Base-by-base conservation (phyloP, 2,113 vertebrate genomes). In the Ovis canadensis region DNA sequence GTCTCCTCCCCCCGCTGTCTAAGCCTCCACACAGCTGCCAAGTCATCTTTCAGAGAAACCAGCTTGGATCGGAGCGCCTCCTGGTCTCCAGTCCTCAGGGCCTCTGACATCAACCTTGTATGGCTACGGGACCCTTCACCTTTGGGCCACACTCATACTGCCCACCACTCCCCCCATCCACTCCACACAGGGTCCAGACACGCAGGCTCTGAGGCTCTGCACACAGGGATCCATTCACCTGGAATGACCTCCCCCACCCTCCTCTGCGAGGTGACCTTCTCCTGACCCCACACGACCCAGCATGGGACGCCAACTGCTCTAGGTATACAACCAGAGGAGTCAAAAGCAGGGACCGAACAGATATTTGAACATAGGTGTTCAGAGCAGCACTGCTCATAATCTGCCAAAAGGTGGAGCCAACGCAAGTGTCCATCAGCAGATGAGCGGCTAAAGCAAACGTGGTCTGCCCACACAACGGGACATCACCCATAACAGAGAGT, bases 391-490 rank as follows among this genome's bases (percentile, higher is more conserved):
- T 2, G 33, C 13, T 59, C 54, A 60, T n/a, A 50, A 7, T 12
- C 13, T 9, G 9, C 81, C 29, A 13, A 57, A 25, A 40, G 62
- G 23, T 27, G 36, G 62, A 85, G 2, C 16, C 81, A 57, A 27
- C 21, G 15, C 81, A 27, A 11, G 64, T 16, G 16, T 31, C 54
- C 54, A 7, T 23, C 11, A 21, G 4, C 11, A 11, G 64, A 10
- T 4, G 31, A 29, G 6, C 1, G 1, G 64, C 4, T 11, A 36
- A 59, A 59, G 23, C 19, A 40, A 29, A 74, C 1, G 5, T 2
- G 31, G 11, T 50, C 14, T 21, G 9, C 13, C 1, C 82, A 0
- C 10, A 16, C 52, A 10, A 2, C 3, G 11, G 52, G 29, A 50
- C 29, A 59, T 31, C 15, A 60, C 15, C 77, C 48, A 11, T 21